A percentile compares a stretch with the other conserved stretches of the same genome.
Evolutionary conservation across 2,113 vertebrate species (phyloP).

Genomic region (Beaufortia kweichowensis): DNA sequence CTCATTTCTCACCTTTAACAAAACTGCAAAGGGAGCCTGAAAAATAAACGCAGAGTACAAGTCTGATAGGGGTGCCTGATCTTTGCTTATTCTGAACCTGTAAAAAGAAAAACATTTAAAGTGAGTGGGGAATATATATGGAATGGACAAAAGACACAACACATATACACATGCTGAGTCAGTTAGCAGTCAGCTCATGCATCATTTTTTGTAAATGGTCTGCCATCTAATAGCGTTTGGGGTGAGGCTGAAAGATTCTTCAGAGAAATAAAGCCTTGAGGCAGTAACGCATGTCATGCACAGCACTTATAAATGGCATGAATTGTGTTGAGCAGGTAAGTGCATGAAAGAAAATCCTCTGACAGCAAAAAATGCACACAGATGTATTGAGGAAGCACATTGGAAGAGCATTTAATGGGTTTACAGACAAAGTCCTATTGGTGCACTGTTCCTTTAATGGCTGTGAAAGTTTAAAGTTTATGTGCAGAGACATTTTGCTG

Average conservation of each 20-base stretch:
- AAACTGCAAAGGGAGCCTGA: neutral
- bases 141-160: neutral
- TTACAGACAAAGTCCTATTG: neutral
- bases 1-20: neutral
- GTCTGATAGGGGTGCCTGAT: neutral
- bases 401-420: constrained; percentile 13
- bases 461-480: neutral
- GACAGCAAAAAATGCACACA: constrained; percentile 38
- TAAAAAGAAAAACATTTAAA: neutral
- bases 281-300: constrained; percentile 21
- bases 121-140: neutral
- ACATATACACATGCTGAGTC: constrained; percentile 21
- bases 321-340: constrained; percentile 42
- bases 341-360: constrained; percentile 23
- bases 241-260: constrained; percentile 45
- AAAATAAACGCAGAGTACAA: neutral
- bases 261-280: constrained; percentile 38
- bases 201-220: constrained; percentile 44
- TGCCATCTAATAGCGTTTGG: constrained; percentile 24
- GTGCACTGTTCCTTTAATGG: neutral
- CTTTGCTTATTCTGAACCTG: neutral
- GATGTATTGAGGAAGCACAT: neutral
- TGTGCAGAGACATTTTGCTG: neutral
- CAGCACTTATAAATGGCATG: constrained; percentile 32
- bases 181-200: constrained; percentile 20